A percentile compares a stretch with the other conserved stretches of the same genome.
Evolutionary conservation across 2,888 invertebrate genomes (phyloP).

Genomic region (Heterodera filipjevi): DNA sequence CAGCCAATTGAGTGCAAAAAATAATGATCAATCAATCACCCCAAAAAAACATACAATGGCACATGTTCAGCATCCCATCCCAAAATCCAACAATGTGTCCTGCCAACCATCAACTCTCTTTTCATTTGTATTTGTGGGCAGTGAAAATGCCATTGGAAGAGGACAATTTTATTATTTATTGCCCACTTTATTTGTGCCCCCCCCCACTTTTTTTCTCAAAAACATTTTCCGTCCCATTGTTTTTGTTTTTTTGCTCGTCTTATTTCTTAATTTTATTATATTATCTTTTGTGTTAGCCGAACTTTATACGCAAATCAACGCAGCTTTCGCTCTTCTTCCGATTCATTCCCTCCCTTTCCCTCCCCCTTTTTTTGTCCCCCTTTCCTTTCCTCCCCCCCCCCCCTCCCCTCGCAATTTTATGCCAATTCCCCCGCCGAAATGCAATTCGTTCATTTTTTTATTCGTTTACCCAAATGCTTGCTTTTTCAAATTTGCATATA

Average conservation of each 20-base stretch:
- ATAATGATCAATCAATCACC: background rate
- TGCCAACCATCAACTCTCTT: background rate
- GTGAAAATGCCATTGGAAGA: background rate
- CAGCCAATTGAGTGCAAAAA: no score
- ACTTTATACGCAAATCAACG: constrained; percentile 8
- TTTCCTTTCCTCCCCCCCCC: no score
- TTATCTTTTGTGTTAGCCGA: background rate
- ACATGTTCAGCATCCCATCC: background rate
- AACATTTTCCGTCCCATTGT: background rate
- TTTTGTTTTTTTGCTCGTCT: background rate
- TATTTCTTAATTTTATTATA: background rate
- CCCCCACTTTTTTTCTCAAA: background rate
- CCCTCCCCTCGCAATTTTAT: no score
- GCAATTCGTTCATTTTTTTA: background rate
- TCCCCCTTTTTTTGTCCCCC: background rate
- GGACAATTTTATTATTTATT: background rate
- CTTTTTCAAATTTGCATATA: constrained; percentile 1
- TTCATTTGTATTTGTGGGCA: background rate
- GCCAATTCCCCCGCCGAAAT: background rate
- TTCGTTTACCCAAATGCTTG: background rate
- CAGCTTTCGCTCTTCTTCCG: constrained; percentile 11
- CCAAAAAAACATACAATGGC: no score
- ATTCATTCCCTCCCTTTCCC: constrained; percentile 8
- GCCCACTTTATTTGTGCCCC: background rate
- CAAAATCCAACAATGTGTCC: background rate